phyloP scores from a whole-genome alignment of 2,113 vertebrate species.

The Sturnus vulgaris region DNA sequence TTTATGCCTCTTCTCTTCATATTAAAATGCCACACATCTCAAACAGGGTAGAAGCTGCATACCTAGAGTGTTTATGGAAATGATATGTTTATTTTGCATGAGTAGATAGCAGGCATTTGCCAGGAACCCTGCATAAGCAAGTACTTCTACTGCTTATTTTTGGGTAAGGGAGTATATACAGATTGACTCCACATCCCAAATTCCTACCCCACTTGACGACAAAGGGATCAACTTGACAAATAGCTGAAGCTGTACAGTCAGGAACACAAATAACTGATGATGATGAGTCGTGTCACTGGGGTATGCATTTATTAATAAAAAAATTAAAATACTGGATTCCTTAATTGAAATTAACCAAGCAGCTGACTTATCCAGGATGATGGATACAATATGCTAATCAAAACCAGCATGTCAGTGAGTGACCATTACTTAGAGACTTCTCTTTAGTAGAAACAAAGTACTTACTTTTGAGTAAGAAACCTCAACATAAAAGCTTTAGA shows the following conservation, averaged over 20 bases:
- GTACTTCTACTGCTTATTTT: slow-evolving; percentile 6
- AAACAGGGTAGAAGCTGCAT: neutral
- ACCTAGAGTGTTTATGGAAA: neutral
- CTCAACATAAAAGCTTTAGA: neutral
- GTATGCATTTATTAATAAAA: neutral
- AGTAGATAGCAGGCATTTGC: neutral
- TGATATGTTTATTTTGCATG: neutral
- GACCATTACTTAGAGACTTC: neutral
- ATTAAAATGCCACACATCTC: neutral
- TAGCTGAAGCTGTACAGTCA: neutral
- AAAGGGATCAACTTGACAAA: slow-evolving; percentile 2
- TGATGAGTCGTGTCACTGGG: neutral
- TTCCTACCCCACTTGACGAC: neutral
- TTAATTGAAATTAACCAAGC: neutral
- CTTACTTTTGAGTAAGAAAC: neutral
- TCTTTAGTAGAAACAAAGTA: neutral
- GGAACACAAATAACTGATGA: neutral
- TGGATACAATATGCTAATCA: neutral
- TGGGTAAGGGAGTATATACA: neutral
- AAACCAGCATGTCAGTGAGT: neutral
- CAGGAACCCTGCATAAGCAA: neutral
- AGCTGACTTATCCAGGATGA: neutral
- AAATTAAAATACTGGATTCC: neutral
- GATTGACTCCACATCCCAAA: neutral
- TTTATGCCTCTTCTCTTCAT: neutral